A percentile compares a stretch with the other conserved stretches of the same genome.
These are phyloP conservation scores for Anolis carolinensis DNA, from an alignment of 2,113 vertebrate species.

Conservation along the genomic window DNA sequence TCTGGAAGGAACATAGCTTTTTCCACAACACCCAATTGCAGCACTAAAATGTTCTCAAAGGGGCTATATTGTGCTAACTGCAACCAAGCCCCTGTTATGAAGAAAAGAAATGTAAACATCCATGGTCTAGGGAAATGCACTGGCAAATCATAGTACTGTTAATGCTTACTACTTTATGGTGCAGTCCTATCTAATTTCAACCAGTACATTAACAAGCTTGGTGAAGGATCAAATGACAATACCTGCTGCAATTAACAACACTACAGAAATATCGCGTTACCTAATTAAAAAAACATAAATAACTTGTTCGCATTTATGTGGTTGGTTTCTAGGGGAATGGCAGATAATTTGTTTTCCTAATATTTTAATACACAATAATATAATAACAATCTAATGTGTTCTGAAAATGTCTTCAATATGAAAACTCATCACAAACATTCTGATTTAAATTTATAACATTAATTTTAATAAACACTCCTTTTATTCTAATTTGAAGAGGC, in stretches of 20 bases:
- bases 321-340: constrained; percentile 42
- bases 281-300: constrained; percentile 54
- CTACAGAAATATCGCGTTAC: constrained; percentile 36
- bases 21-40: neutral
- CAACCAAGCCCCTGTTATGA: constrained; percentile 25
- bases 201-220: constrained; percentile 35
- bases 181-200: constrained; percentile 25
- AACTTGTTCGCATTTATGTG: constrained; percentile 39
- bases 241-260: constrained; percentile 49
- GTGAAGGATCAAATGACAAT: constrained; percentile 42
- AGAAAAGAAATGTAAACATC: neutral
- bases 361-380: neutral
- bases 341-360: neutral
- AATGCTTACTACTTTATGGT: constrained; percentile 27
- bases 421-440: neutral
- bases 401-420: neutral
- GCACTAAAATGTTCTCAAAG: neutral
- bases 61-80: neutral
- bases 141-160: constrained; percentile 10
- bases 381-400: neutral
- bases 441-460: neutral
- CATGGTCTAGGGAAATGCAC: constrained; percentile 21
- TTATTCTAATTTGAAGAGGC: neutral
- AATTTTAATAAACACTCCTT: neutral
- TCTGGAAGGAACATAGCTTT: neutral